A percentile compares a stretch with the other conserved stretches of the same genome.
These are phyloP conservation scores for Sebastolobus altivelis DNA, from an alignment of 2,797 vertebrate genomes.

Conservation along the genomic window DNA sequence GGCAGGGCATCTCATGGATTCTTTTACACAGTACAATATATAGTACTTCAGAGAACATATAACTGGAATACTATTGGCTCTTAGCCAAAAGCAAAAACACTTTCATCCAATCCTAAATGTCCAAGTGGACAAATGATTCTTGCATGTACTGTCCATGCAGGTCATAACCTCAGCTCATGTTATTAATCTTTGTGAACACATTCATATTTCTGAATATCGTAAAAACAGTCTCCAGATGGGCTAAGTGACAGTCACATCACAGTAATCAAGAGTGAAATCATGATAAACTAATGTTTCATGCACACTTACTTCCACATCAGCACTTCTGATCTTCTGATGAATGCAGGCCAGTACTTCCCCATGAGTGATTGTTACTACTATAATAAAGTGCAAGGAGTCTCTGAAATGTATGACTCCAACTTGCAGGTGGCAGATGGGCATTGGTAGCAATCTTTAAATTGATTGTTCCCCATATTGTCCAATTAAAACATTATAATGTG, in stretches of 20 bases:
- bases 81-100: background rate
- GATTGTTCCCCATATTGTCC: background rate
- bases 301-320: conserved; percentile 21
- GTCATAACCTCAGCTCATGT: background rate
- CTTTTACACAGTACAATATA: background rate
- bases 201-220: background rate
- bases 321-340: conserved; percentile 44
- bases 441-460: background rate
- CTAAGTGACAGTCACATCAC: background rate
- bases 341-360: conserved; percentile 10
- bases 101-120: background rate
- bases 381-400: background rate
- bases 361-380: background rate
- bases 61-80: background rate
- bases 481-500: background rate
- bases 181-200: background rate
- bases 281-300: too few relatives aligned
- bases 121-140: background rate
- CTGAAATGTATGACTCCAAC: background rate
- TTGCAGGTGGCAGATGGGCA: background rate
- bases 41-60: background rate
- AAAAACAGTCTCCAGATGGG: background rate
- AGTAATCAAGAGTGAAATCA: background rate
- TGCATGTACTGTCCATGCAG: background rate
- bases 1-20: too few relatives aligned